Evolutionary conservation across 2,113 vertebrate genomes (phyloP).

Genomic region (Synodontis membranacea): DNA sequence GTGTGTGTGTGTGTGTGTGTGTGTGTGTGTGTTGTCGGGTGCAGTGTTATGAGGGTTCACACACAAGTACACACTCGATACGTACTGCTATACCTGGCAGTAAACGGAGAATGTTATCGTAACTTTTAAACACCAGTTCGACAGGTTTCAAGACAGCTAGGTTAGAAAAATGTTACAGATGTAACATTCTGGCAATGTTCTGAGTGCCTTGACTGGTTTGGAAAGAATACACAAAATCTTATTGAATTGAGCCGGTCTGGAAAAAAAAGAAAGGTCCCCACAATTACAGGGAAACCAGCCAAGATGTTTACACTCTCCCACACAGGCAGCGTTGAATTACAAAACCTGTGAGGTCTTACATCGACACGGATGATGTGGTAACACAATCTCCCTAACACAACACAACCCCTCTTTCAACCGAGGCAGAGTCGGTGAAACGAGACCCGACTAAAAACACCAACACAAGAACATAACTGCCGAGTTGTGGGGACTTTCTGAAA

Average conservation of each 20-base stretch:
- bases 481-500: neutral
- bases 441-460: neutral
- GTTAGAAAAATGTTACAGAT: too few relatives aligned
- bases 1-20: neutral
- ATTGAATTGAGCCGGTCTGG: neutral
- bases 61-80: neutral
- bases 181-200: neutral
- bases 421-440: neutral
- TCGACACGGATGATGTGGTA: neutral
- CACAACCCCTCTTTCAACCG: neutral
- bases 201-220: neutral
- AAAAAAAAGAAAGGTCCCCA: neutral
- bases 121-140: neutral
- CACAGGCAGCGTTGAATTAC: slow-evolving; percentile 16
- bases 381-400: slow-evolving; percentile 13
- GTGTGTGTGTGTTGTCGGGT: slow-evolving; percentile 7
- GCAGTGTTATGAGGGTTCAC: neutral
- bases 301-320: neutral
- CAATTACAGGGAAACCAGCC: neutral
- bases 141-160: neutral
- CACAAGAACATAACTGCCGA: neutral
- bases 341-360: slow-evolving; percentile 27
- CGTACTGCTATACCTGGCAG: neutral
- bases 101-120: neutral
- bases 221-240: neutral